A percentile compares a stretch with the other conserved stretches of the same genome.
These are phyloP conservation scores for Todiramphus saurophagus DNA, from an alignment of 2,113 vertebrate genomes.

Conservation along the genomic window DNA sequence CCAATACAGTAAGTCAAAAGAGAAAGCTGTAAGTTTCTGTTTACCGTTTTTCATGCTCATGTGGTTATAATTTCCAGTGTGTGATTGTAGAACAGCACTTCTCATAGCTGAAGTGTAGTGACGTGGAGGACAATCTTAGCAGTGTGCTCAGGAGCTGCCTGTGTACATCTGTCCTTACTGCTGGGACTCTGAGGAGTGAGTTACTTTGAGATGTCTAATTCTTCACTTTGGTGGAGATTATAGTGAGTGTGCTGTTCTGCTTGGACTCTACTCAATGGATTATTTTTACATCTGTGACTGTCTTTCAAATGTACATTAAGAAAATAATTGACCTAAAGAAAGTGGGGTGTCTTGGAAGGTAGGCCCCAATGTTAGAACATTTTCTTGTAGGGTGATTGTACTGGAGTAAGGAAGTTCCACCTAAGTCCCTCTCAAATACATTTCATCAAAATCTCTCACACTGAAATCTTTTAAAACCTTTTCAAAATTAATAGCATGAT, in stretches of 20 bases:
- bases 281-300: neutral
- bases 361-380: neutral
- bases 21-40: neutral
- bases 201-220: neutral
- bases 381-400: neutral
- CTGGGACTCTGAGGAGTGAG: neutral
- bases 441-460: neutral
- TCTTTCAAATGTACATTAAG: neutral
- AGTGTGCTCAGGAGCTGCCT: accelerated
- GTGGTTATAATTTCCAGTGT: neutral
- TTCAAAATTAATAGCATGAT: neutral
- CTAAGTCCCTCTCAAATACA: neutral
- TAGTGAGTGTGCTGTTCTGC: neutral
- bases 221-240: accelerated
- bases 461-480: neutral
- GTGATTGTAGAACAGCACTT: neutral
- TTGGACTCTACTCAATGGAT: neutral
- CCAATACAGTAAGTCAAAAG: neutral
- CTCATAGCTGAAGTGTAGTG: neutral
- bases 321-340: neutral
- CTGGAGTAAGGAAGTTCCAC: neutral
- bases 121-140: accelerated
- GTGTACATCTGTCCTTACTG: accelerated
- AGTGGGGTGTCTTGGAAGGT: neutral
- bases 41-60: neutral